Evolutionary conservation across 2,113 vertebrate genomes (phyloP).

Genomic region (human): DNA sequence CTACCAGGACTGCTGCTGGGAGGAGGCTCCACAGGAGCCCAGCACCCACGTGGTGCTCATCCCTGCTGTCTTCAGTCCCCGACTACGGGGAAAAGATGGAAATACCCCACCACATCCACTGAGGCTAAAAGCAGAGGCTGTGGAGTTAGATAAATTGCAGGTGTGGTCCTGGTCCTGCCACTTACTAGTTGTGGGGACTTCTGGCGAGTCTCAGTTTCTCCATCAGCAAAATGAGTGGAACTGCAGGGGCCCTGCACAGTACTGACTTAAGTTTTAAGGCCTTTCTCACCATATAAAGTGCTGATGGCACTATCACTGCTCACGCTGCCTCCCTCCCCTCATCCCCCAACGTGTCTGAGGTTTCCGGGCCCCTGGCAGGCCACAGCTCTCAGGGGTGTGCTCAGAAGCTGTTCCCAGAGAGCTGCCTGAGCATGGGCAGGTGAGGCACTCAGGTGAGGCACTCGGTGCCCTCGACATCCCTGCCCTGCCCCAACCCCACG

Average conservation of each 20-base stretch:
- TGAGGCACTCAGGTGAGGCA: no score
- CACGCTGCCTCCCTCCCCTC: accelerated
- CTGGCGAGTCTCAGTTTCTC: background rate
- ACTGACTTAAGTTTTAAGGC: no score
- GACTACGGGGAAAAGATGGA: accelerated
- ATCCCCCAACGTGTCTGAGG: background rate
- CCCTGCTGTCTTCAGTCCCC: no score
- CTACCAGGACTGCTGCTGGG: no score
- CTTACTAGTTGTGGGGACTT: background rate
- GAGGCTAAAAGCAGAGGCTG: background rate
- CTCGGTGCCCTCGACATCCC: no score
- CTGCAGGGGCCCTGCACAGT: no score
- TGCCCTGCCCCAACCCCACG: background rate
- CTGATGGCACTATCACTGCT: background rate
- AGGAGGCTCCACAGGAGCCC: no score
- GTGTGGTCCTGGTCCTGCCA: background rate
- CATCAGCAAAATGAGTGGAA: background rate
- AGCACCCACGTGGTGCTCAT: accelerated
- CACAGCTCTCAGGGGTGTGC: accelerated
- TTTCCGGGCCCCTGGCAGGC: background rate
- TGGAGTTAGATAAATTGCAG: accelerated
- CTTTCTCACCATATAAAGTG: background rate
- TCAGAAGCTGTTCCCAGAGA: background rate
- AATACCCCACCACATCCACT: accelerated
- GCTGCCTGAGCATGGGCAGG: background rate